Evolutionary conservation across 2,888 invertebrate species (phyloP), one percentile per base, ranked within the genome.

Genomic region (Megaustenia siamemsis): DNA sequence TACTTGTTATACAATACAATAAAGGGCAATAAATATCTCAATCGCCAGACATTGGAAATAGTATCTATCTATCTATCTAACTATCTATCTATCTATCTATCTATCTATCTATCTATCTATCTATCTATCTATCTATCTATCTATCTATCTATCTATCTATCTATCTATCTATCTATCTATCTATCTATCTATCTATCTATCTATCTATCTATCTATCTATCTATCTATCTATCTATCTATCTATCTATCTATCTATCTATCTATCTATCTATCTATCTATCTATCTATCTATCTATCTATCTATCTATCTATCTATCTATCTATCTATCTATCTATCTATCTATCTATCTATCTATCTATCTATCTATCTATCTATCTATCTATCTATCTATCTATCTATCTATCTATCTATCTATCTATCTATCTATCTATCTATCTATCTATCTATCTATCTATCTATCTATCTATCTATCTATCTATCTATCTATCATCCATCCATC

Each of bases 11-110:
- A n/a, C n/a, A n/a, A n/a, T n/a, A n/a, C n/a, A n/a, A n/a, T n/a
- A n/a, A n/a, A n/a, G n/a, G n/a, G n/a, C n/a, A n/a, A n/a, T n/a
- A n/a, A n/a, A n/a, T n/a, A 45, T 45, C 12, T 45, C 8, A 45
- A 45, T 45, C 12, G 45, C 6, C 8, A 56, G 6, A 56, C 21
- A 21, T 56, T n/a, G n/a, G 24, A 5, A 56, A 56, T 6, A 56
- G 56, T 56, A 3, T 56, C 56, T 56, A 56, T 56, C 56, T 56
- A 56, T 56, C 56, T 56, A 56, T 56, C 56, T 56, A 56, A 24
- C 56, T 56, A 56, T 56, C 56, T 56, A 56, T 56, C 56, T 56
- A 56, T 56, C 56, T 56, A 56, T 56, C 56, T 56, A 56, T 56
- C 56, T 56, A 56, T 56, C 56, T 56, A 56, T 56, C 56, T 56